Conservation (phyloP, 2,888 invertebrate species). For the Sesamia inferens region DNA sequence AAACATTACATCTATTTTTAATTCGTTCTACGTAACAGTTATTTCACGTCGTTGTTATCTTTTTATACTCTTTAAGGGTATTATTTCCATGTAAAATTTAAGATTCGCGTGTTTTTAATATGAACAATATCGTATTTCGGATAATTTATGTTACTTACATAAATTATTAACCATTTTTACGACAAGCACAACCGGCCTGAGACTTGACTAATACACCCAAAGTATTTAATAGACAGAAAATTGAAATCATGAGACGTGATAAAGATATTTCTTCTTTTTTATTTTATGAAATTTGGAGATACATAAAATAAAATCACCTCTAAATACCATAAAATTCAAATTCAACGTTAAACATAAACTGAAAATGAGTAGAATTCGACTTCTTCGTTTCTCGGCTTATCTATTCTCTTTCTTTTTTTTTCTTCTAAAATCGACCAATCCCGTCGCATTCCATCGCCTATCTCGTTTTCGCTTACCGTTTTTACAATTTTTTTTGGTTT, state of each 20-base stretch:
- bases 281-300: neutral
- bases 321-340: neutral
- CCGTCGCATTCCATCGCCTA: neutral
- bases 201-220: constrained; percentile 32
- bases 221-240: constrained; percentile 13
- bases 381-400: neutral
- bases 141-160: constrained; percentile 43
- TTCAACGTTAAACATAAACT: too few species aligned
- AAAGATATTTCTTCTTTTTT: neutral
- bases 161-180: constrained; percentile 38
- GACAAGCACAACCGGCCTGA: constrained; percentile 61
- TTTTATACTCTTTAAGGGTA: constrained; percentile 31
- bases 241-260: constrained; percentile 39
- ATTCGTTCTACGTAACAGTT: constrained; percentile 45
- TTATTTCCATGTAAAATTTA: constrained; percentile 23
- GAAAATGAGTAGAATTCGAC: neutral
- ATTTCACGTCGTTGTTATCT: constrained; percentile 50
- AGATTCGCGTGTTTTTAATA: constrained; percentile 31
- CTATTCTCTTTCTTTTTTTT: too few species aligned
- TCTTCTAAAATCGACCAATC: neutral
- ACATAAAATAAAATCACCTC: neutral
- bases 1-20: constrained; percentile 46
- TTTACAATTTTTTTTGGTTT: too few species aligned
- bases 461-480: neutral
- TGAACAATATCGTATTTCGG: constrained; percentile 36